These are phyloP conservation scores for Sericinus montela DNA, from an alignment of 2,888 invertebrate species.

Conservation along the genomic window DNA sequence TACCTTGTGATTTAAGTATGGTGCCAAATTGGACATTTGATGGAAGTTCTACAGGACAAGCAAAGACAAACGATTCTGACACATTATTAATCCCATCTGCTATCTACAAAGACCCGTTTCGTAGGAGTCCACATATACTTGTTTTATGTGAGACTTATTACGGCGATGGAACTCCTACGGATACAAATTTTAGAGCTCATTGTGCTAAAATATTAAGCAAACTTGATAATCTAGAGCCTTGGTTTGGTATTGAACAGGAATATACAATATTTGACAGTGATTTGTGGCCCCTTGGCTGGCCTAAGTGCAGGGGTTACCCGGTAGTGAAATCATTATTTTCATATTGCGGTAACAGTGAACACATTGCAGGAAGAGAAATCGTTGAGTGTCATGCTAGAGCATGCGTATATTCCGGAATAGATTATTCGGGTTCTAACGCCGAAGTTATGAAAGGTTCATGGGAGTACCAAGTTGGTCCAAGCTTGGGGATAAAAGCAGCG, in stretches of 20 bases:
- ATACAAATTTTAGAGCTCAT: conserved; percentile 84
- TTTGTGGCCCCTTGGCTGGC: conserved; percentile 93
- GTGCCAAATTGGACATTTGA: conserved; percentile 94
- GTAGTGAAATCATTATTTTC: conserved; percentile 86
- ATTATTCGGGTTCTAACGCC: conserved; percentile 96
- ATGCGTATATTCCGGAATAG: conserved; percentile 95
- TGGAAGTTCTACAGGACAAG: conserved; percentile 95
- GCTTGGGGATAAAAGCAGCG: conserved; percentile 88
- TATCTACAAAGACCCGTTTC: conserved; percentile 94
- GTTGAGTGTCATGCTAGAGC: conserved; percentile 92
- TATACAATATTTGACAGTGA: conserved; percentile 92
- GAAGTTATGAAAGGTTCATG: conserved; percentile 98
- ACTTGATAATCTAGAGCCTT: conserved; percentile 82
- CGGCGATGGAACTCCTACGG: conserved; percentile 86
- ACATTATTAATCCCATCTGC: conserved; percentile 93
- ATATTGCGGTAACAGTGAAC: conserved; percentile 97
- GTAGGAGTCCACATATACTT: conserved; percentile 90
- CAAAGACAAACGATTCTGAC: conserved; percentile 90
- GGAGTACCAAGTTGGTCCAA: conserved; percentile 95
- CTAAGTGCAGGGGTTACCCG: conserved; percentile 92
- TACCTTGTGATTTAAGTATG: conserved; percentile 69
- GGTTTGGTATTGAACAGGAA: conserved; percentile 96
- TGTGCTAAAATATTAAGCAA: conserved; percentile 80
- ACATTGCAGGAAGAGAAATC: conserved; percentile 95
- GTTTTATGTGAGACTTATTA: conserved; percentile 92